phyloP scores from a whole-genome alignment of 30 jellyfish, hydroid and myxozoan species.

The Hydra vulgaris region DNA sequence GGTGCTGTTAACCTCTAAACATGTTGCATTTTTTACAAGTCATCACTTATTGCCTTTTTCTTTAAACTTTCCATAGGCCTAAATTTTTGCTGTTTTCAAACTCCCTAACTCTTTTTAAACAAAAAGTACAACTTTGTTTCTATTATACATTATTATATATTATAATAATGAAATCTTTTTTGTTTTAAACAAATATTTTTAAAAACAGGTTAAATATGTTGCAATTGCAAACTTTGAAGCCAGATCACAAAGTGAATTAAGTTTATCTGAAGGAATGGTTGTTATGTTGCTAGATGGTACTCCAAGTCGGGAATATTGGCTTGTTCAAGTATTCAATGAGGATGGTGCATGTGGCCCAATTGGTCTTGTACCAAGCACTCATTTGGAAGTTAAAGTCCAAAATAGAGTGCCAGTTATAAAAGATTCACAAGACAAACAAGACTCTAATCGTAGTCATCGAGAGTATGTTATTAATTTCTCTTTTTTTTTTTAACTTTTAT shows the following conservation, averaged over 20 bases:
- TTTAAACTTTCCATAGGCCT: too few species aligned
- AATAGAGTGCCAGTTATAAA: not conserved
- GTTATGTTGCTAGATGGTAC: slow-evolving; percentile 70
- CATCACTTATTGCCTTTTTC: too few species aligned
- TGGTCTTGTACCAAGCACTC: slow-evolving; percentile 84
- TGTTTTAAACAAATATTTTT: too few species aligned
- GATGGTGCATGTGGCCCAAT: slow-evolving; percentile 80
- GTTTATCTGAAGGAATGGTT: slow-evolving; percentile 71
- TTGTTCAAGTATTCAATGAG: slow-evolving; percentile 52
- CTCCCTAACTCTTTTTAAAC: too few species aligned
- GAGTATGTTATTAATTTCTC: slow-evolving; percentile 34
- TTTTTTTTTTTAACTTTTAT: too few species aligned
- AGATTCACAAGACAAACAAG: slow-evolving; percentile 36
- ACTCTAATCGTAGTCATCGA: slow-evolving; percentile 45
- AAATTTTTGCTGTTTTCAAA: too few species aligned
- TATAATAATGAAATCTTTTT: too few species aligned
- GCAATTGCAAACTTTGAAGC: slow-evolving; percentile 94
- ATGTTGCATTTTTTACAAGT: too few species aligned
- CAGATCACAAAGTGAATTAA: slow-evolving; percentile 42
- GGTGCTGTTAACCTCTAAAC: too few species aligned
- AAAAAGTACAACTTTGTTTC: not conserved
- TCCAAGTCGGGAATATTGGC: slow-evolving; percentile 69
- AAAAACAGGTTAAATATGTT: slow-evolving; percentile 19
- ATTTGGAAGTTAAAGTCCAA: slow-evolving; percentile 42
- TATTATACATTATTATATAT: too few species aligned